Percentiles rank a stretch among this genome's conserved stretches.
phyloP scores from a whole-genome alignment of 2,113 vertebrate genomes.

The Corythaixoides concolor region DNA sequence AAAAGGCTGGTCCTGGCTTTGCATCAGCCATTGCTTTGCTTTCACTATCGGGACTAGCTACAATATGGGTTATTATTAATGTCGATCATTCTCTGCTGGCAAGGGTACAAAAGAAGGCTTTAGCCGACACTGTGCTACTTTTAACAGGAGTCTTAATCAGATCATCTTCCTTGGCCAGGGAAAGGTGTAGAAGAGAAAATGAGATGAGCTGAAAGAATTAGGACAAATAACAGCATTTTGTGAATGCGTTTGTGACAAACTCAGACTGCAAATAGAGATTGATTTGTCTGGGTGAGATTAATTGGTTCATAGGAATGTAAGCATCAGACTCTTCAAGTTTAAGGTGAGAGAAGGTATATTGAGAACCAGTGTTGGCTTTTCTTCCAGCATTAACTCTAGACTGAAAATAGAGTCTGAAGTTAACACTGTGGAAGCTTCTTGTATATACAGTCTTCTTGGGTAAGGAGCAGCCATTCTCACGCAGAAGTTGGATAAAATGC shows the following conservation, averaged over 20 bases:
- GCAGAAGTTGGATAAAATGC: background rate
- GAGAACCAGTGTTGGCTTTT: background rate
- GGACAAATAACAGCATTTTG: constrained; percentile 56
- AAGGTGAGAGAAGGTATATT: background rate
- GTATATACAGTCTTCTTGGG: background rate
- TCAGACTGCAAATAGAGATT: constrained; percentile 54
- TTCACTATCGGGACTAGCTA: background rate
- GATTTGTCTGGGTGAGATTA: constrained; percentile 45
- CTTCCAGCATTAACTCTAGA: background rate
- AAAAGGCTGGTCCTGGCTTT: constrained; percentile 28
- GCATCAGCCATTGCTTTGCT: background rate
- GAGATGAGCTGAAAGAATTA: constrained; percentile 51
- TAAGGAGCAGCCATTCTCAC: background rate
- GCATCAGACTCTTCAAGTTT: background rate
- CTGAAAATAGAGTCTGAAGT: background rate
- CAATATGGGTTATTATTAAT: constrained; percentile 35
- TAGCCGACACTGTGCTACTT: constrained; percentile 27
- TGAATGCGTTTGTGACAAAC: constrained; percentile 57
- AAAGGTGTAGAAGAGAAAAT: constrained; percentile 52
- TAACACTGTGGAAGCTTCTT: background rate
- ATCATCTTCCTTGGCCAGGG: constrained; percentile 49
- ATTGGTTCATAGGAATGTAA: constrained; percentile 1
- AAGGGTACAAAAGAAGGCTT: constrained; percentile 26
- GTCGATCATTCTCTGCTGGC: constrained; percentile 42
- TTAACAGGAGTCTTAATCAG: constrained; percentile 62